phyloP scores from a whole-genome alignment of 2,888 invertebrate species.

The Athetis lepigone region DNA sequence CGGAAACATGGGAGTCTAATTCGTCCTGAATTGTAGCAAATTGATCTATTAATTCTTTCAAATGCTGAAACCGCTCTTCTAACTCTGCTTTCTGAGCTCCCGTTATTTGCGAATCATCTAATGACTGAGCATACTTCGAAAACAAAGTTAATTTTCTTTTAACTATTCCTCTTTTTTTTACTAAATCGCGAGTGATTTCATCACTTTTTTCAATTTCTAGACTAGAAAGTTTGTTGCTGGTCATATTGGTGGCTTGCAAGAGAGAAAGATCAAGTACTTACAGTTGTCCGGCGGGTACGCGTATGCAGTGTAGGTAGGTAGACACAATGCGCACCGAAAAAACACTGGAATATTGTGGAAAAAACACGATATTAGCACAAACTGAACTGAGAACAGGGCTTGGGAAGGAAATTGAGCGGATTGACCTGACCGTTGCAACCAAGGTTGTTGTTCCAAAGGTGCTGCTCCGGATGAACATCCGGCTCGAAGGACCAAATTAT shows the following conservation, averaged over 20 bases:
- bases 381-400: no score
- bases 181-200: not conserved
- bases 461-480: no score
- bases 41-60: not conserved
- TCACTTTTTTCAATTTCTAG: not conserved
- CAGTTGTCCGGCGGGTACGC: not conserved
- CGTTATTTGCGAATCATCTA: not conserved
- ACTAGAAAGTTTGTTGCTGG: not conserved
- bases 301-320: not conserved
- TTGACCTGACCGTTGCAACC: no score
- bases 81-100: not conserved
- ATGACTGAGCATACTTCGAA: not conserved
- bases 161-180: no score
- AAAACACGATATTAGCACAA: no score
- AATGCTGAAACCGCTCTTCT: not conserved
- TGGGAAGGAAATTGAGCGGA: no score
- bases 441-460: no score
- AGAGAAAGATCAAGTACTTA: slow-evolving; percentile 2
- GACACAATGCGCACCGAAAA: no score
- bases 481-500: no score
- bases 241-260: not conserved
- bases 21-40: not conserved
- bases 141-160: not conserved
- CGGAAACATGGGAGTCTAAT: not conserved
- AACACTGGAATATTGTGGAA: no score